Conservation (phyloP, 2,888 invertebrate genomes). For the Artemia sinica region DNA sequence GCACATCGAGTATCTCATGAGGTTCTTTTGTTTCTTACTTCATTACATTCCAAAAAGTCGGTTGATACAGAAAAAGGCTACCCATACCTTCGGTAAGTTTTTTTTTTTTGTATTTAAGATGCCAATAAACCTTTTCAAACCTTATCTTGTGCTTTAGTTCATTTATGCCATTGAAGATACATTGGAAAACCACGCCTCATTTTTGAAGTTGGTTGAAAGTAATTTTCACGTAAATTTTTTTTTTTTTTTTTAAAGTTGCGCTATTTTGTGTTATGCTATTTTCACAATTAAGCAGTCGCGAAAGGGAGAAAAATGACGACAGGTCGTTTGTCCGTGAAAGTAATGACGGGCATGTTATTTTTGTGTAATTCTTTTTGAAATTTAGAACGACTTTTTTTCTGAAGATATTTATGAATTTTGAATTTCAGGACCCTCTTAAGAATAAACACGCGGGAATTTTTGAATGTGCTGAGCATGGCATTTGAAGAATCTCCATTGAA, state of each 20-base stretch:
- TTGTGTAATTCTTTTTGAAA: no score
- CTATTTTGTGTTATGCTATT: no score
- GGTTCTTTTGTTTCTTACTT: slow-evolving; percentile 49
- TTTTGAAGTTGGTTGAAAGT: no score
- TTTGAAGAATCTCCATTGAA: slow-evolving; percentile 47
- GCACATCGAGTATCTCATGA: slow-evolving; percentile 52
- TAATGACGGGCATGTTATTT: no score
- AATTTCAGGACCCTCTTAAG: slow-evolving; percentile 45
- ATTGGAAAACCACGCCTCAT: no score
- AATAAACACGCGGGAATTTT: slow-evolving; percentile 66
- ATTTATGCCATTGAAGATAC: no score
- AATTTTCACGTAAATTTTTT: no score
- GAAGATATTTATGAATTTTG: slow-evolving; percentile 16
- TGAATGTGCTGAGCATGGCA: slow-evolving; percentile 65
- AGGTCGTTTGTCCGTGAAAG: no score
- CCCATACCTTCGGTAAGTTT: slow-evolving; percentile 41
- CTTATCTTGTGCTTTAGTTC: neutral
- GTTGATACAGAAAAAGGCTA: slow-evolving; percentile 45
- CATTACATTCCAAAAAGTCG: slow-evolving; percentile 45
- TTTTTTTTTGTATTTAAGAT: slow-evolving; percentile 26
- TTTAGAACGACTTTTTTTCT: no score
- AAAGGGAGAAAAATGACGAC: no score
- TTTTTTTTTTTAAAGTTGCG: no score
- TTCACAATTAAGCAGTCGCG: no score
- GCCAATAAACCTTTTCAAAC: slow-evolving; percentile 19